These are phyloP conservation scores for Cryptotermes secundus DNA, from an alignment of 1,140 invertebrate species.

Conservation along the genomic window DNA sequence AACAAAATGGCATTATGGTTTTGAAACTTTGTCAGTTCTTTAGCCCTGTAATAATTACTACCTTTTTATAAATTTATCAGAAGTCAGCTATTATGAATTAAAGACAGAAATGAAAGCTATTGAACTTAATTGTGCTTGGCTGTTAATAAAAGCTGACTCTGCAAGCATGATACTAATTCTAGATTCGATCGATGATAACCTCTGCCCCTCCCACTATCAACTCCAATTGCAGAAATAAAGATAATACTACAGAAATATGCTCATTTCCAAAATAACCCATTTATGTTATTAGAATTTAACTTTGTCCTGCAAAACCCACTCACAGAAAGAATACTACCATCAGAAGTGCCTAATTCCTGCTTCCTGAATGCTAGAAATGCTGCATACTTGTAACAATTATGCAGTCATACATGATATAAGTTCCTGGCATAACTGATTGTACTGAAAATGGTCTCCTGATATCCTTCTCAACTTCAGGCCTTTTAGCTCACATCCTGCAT, in stretches of 20 bases:
- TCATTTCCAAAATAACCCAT: too few species aligned
- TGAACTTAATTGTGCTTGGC: neutral
- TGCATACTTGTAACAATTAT: conserved; percentile 43
- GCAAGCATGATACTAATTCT: neutral
- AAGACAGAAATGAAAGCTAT: too few species aligned
- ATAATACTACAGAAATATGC: neutral
- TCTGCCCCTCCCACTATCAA: neutral
- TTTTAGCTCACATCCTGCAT: conserved; percentile 53
- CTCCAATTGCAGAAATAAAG: neutral
- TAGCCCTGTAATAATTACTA: neutral
- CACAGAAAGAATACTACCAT: neutral
- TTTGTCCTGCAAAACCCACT: too few species aligned
- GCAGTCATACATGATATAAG: conserved; percentile 84
- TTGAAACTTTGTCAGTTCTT: neutral
- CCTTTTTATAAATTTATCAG: neutral
- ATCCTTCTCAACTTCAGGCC: conserved; percentile 87
- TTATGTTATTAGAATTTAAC: too few species aligned
- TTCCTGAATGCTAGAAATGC: too few species aligned
- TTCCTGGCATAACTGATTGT: conserved; percentile 87
- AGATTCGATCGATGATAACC: neutral
- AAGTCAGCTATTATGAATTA: too few species aligned
- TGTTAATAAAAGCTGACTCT: neutral
- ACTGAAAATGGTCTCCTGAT: conserved; percentile 87
- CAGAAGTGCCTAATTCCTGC: neutral
- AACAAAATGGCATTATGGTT: neutral